Evolutionary conservation across 2,113 vertebrate genomes (phyloP), one percentile per base, ranked within the genome.

Genomic region (Geothlypis trichas): DNA sequence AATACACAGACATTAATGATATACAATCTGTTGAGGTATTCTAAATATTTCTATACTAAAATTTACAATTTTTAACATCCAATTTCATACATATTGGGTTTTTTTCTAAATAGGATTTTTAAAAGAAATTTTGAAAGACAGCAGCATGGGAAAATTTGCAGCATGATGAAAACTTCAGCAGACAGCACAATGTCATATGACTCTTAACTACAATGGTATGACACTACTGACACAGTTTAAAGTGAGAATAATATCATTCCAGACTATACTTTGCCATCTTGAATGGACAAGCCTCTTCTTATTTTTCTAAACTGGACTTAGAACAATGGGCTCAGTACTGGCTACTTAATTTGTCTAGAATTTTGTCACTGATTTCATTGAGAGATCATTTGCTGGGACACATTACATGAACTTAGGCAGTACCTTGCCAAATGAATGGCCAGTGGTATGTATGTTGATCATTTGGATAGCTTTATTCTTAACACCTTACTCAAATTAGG

Each of bases 241-340:
- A 81, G 14, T 49, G 49, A 82, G 33, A 84, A 59, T 11, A 86
- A 63, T 26, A 66, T 59, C 1, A 49, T 68, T 90, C 15, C 15
- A 75, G 35, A 55, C 3, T 54, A 63, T 10, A 22, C 3, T 5
- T 55, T 83, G 7, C 4, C 16, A 37, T 5, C 1, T 24, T 1
- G 2, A 95, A 89, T 17, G 22, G 24, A 61, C 13, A 82, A 59
- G 6, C 58, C 6, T 83, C 44, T 65, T 66, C 18, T 47, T 76
- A 57, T 79, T 90, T 89, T 49, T 81, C 26, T 51, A 81, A 84
- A 67, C 11, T 62, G 42, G 14, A 41, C 27, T 35, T 62, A 19
- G 26, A 82, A 52, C 5, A 47, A 52, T 15, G 3, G 35, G 10
- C 24, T 86, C 26, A 91, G 33, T 54, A 71, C 2, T 69, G 19